Evolutionary conservation across 2,888 invertebrate species (phyloP).

Genomic region (Drosophila paracracens): DNA sequence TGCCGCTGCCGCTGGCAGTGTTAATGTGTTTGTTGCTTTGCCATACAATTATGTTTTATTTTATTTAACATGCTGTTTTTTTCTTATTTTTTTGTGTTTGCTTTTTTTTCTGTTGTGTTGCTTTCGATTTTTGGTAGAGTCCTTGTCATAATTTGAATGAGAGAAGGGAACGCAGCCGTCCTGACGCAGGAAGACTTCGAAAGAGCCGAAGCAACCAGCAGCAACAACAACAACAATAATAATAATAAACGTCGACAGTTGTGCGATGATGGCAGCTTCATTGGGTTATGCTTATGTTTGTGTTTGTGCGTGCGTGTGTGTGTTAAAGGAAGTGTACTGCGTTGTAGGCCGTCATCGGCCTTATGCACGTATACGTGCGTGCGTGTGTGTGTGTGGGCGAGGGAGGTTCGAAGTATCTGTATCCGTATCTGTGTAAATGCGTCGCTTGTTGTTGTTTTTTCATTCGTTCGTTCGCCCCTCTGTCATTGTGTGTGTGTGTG

Average conservation of each 20-base stretch:
- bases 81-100: constrained; percentile 20
- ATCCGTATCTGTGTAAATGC: constrained; percentile 81
- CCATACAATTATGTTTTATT: constrained; percentile 81
- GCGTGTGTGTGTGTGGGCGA: constrained; percentile 51
- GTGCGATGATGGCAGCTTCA: constrained; percentile 73
- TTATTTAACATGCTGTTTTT: constrained; percentile 76
- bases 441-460: constrained; percentile 56
- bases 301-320: constrained; percentile 18
- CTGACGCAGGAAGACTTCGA: constrained; percentile 68
- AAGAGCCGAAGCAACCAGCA: constrained; percentile 39
- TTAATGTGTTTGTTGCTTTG: constrained; percentile 79
- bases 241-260: constrained; percentile 66
- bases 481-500: constrained; percentile 45
- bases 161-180: constrained; percentile 59
- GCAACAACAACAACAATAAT: constrained; percentile 16
- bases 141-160: constrained; percentile 76
- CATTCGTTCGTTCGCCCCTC: constrained; percentile 54
- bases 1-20: constrained; percentile 61
- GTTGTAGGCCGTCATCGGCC: constrained; percentile 74
- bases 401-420: constrained; percentile 79
- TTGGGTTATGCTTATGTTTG: constrained; percentile 73
- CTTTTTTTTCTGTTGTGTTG: constrained; percentile 34
- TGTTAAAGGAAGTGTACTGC: constrained; percentile 80
- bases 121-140: constrained; percentile 68
- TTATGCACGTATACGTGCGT: constrained; percentile 59